Evolutionary conservation across 2,797 vertebrate species (phyloP).

Genomic region (Lateolabrax maculatus): DNA sequence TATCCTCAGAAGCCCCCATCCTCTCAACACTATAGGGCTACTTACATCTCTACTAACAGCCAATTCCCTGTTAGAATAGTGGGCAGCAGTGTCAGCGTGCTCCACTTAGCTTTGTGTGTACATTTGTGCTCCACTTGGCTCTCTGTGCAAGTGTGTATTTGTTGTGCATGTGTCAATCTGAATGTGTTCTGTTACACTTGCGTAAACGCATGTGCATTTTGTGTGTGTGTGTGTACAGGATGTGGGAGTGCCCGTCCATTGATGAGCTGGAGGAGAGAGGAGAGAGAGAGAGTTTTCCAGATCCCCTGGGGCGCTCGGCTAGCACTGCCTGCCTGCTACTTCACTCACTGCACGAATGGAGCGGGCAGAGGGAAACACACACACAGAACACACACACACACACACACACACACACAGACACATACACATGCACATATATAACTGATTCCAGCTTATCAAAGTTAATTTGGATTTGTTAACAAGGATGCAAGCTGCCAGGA

Average conservation of each 20-base stretch:
- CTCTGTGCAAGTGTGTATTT: constrained; percentile 31
- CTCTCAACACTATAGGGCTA: constrained; percentile 29
- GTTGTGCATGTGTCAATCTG: constrained; percentile 25
- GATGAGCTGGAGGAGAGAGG: constrained; percentile 74
- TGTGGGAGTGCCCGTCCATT: constrained; percentile 75
- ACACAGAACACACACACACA: constrained; percentile 15
- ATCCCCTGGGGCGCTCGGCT: constrained; percentile 68
- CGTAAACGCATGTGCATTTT: neutral
- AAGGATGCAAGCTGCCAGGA: constrained; percentile 61
- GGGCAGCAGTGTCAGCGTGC: constrained; percentile 43
- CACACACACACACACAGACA: constrained; percentile 15
- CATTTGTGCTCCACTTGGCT: constrained; percentile 53
- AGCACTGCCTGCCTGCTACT: constrained; percentile 62
- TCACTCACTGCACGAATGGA: constrained; percentile 59
- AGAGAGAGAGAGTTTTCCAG: constrained; percentile 66
- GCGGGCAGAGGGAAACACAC: constrained; percentile 17
- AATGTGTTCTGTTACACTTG: constrained; percentile 25
- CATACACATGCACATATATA: neutral
- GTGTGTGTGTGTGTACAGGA: constrained; percentile 42
- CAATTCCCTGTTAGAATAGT: constrained; percentile 22
- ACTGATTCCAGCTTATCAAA: constrained; percentile 68
- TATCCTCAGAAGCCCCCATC: constrained; percentile 57
- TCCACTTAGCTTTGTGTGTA: constrained; percentile 48
- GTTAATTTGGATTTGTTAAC: constrained; percentile 74
- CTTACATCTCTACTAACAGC: constrained; percentile 37